Percentiles rank a stretch among this genome's conserved stretches.
phyloP scores from a whole-genome alignment of 53 echinoderm and acorn worm genomes.

The Crossaster papposus region DNA sequence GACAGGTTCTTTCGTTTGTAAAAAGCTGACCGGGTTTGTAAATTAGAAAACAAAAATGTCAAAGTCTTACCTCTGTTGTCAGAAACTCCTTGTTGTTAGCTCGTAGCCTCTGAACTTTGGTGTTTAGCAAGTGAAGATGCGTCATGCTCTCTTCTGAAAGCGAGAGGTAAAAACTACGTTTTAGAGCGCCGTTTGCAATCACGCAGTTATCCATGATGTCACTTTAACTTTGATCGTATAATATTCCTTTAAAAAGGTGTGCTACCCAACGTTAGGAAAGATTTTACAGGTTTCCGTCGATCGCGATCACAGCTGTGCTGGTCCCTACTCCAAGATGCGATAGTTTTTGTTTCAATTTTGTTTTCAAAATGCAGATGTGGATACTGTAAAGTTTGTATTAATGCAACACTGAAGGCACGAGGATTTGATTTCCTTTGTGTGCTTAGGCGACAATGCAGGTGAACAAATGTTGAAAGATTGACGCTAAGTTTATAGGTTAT shows the following conservation, averaged over 20 bases:
- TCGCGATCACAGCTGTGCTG: background rate
- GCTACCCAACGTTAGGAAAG: background rate
- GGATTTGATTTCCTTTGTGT: too few relatives aligned
- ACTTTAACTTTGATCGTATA: background rate
- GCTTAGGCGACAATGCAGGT: too few relatives aligned
- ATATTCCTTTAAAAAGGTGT: background rate
- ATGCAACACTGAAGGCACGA: background rate
- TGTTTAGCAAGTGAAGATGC: conserved; percentile 62
- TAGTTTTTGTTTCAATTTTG: background rate
- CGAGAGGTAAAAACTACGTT: conserved; percentile 4
- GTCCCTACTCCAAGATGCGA: background rate
- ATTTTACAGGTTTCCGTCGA: background rate
- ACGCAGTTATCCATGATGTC: background rate
- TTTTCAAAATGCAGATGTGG: background rate
- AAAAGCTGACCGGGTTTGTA: background rate
- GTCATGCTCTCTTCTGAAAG: conserved; percentile 74
- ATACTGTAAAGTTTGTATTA: background rate
- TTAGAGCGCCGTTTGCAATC: background rate
- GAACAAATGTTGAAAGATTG: too few relatives aligned
- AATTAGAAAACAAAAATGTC: background rate
- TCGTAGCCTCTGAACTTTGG: conserved; percentile 73
- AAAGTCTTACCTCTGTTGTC: conserved; percentile 64
- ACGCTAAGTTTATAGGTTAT: too few relatives aligned
- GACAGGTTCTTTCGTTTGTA: too few relatives aligned
- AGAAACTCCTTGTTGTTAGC: conserved; percentile 69